Percentiles rank a stretch among this genome's conserved stretches.
Evolutionary conservation across 2,113 vertebrate species (phyloP).

Genomic region (Microtus ochrogaster): DNA sequence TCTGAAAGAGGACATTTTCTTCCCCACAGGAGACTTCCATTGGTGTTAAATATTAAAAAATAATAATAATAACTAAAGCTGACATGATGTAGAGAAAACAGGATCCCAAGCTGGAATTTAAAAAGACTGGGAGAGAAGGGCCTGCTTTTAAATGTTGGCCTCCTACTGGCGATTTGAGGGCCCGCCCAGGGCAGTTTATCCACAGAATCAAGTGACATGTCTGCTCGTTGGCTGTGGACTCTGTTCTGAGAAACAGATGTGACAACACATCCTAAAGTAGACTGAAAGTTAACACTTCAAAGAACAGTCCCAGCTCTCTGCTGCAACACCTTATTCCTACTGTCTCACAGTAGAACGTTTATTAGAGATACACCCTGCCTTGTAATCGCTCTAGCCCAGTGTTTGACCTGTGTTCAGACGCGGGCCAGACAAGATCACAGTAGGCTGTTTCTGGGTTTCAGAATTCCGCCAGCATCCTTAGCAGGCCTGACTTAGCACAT

Average conservation of each 20-base stretch:
- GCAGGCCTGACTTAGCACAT: neutral
- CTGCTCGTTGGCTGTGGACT: neutral
- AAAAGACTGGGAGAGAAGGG: neutral
- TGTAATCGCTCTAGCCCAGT: neutral
- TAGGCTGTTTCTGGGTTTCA: neutral
- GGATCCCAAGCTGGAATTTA: neutral
- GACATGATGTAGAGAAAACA: neutral
- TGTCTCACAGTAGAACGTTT: neutral
- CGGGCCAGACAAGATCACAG: neutral
- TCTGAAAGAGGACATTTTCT: neutral
- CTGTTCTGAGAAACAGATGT: neutral
- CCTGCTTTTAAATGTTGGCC: neutral
- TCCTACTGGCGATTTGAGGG: neutral
- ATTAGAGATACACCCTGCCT: neutral
- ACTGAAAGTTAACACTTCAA: neutral
- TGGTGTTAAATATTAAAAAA: neutral
- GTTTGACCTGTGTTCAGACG: neutral
- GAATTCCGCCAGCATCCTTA: neutral
- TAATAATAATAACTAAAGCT: neutral
- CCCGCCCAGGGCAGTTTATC: neutral
- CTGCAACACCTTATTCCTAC: neutral
- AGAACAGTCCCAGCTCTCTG: neutral
- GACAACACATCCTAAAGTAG: neutral
- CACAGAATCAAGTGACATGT: neutral
- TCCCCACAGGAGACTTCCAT: neutral